Base-by-base conservation (phyloP, 2,888 invertebrate genomes). In the Theodoxus fluviatilis region DNA sequence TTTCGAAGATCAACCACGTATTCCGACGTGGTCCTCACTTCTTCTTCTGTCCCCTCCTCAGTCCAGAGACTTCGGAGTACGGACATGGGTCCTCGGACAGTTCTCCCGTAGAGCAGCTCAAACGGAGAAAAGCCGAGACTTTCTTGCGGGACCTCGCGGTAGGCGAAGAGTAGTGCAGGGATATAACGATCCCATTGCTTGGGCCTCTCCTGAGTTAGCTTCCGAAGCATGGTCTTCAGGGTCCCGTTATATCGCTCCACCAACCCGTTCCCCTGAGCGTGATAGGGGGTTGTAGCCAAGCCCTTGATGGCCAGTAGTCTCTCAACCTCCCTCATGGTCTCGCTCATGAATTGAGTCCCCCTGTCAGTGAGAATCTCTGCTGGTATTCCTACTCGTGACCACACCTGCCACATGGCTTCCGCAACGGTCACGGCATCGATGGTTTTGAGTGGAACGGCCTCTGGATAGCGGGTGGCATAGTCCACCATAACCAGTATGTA, bases 401-500 rank as follows among this genome's bases (percentile, higher is more conserved):
- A 74, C 12, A 77, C 71, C 18, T 73, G 66, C 2, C 76, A 40
- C 28, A 76, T 31, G 0, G 73, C 71, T 35, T 77, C 74, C 3
- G 75, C 75, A 18, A 74, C 73, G 3, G 43, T 33, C 55, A 69
- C 68, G 18, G 75, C 49, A 6, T 73, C 72, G n/a, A 73, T 75
- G 12, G 59, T 57, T 22, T 67, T 64, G 12, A 73, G n/a, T 9
- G 74, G 64, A 22, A 63, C 63, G 0, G 71, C 76, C 28, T 75
- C 74, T 15, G 73, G 73, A 37, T 75, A 76, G 22, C 76, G 69
- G 3, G 78, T 76, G 15, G 75, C 73, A 67, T 73, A 75, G 64
- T 79, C 75, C 1, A 75, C 73, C 12, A 76, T 18, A 0, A 73
- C 72, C 12, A 79, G 38, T 3, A 76, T 73, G 59, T 71, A 74